Evolutionary conservation across 2,888 invertebrate genomes (phyloP).

Genomic region (Microplitis manilae): DNA sequence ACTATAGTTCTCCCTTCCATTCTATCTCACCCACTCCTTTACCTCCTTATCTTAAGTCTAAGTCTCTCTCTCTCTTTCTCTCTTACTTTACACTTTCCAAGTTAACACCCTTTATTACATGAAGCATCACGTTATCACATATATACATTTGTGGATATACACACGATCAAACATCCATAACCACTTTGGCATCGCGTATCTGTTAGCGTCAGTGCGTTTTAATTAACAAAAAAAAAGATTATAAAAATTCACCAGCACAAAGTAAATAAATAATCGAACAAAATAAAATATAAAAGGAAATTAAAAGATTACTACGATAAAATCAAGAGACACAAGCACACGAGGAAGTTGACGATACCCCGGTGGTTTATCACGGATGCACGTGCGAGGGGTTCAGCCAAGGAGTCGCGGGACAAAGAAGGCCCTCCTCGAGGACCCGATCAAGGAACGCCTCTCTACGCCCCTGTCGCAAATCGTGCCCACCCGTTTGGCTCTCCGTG

Average conservation of each 20-base stretch:
- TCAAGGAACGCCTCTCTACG: constrained; percentile 65
- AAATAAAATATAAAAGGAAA: background rate
- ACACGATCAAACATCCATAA: constrained; percentile 24
- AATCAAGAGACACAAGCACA: background rate
- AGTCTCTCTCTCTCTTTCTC: background rate
- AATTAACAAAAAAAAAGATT: background rate
- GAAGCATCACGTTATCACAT: constrained; percentile 17
- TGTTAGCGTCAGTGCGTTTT: background rate
- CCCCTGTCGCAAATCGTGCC: constrained; percentile 64
- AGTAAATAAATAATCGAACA: background rate
- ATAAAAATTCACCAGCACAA: background rate
- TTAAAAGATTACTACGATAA: background rate
- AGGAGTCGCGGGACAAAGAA: constrained; percentile 51
- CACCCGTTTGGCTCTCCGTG: constrained; percentile 66
- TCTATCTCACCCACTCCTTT: background rate
- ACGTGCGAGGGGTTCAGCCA: constrained; percentile 49
- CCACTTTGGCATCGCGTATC: background rate
- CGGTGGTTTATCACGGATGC: constrained; percentile 27
- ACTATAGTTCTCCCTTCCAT: constrained; percentile 53
- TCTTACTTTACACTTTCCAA: background rate
- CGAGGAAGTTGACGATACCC: constrained; percentile 13
- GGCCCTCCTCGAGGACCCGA: constrained; percentile 61
- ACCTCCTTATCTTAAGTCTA: background rate
- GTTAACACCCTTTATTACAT: constrained; percentile 6
- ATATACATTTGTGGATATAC: background rate